Conservation (phyloP, 2,797 vertebrate genomes). For the Hyperoplus immaculatus region DNA sequence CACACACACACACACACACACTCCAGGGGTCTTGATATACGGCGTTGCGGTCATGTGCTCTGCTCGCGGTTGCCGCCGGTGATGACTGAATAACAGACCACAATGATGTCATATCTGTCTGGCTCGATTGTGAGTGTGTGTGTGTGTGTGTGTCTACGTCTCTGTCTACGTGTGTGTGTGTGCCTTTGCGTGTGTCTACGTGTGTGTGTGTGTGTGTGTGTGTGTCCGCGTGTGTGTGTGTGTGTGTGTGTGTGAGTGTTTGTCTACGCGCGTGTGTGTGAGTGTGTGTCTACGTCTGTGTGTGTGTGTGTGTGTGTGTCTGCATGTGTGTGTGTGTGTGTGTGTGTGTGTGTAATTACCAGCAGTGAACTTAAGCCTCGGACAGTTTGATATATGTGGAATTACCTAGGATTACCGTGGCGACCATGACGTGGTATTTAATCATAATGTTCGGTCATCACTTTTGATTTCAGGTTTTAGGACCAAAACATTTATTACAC, state of each 20-base stretch:
- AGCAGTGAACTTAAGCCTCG: constrained; percentile 33
- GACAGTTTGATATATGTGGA: constrained; percentile 49
- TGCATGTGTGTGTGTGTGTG: constrained; percentile 21
- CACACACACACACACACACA: constrained; percentile 35
- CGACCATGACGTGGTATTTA: constrained; percentile 49
- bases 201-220: background rate
- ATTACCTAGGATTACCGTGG: constrained; percentile 60
- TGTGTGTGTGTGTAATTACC: constrained; percentile 51
- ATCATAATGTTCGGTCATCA: constrained; percentile 29
- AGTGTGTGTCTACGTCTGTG: constrained; percentile 16
- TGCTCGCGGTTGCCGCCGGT: constrained; percentile 55
- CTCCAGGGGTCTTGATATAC: constrained; percentile 67
- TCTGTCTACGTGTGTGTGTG: constrained; percentile 29
- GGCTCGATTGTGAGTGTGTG: constrained; percentile 37
- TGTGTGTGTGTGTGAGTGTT: constrained; percentile 25
- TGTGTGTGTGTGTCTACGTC: constrained; percentile 13
- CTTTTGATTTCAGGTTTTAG: constrained; percentile 39
- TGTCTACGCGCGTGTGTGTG: constrained; percentile 18
- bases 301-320: constrained; percentile 25
- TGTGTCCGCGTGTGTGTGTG: background rate
- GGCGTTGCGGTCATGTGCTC: constrained; percentile 56
- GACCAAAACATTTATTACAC: constrained; percentile 43
- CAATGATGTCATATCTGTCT: constrained; percentile 79
- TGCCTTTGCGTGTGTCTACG: constrained; percentile 8
- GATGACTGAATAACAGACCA: constrained; percentile 65